Conservation (phyloP, 2,888 invertebrate genomes). For the Drosophila mulleri region DNA sequence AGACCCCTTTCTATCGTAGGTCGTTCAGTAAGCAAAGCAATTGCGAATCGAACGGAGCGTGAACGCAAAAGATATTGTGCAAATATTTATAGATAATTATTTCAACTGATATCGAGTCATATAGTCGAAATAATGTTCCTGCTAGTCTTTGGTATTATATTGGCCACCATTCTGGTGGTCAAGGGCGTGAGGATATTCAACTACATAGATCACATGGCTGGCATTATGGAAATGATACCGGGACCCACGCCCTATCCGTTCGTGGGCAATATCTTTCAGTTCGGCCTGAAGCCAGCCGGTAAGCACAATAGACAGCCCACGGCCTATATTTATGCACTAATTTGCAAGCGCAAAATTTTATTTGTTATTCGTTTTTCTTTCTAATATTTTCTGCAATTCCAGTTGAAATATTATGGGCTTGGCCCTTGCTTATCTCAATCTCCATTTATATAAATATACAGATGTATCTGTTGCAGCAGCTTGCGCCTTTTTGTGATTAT, state of each 20-base stretch:
- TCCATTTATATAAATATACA: conserved; percentile 8
- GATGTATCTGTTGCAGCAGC: not conserved
- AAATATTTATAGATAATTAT: not conserved
- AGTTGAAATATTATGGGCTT: conserved; percentile 3
- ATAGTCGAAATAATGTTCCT: conserved; percentile 68
- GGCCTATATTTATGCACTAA: conserved; percentile 72
- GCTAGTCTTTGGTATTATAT: conserved; percentile 64
- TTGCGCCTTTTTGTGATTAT: not conserved
- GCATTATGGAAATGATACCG: conserved; percentile 83
- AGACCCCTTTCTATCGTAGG: conserved; percentile 20
- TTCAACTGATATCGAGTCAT: not conserved
- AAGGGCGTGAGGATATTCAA: conserved; percentile 79
- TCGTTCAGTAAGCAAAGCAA: conserved; percentile 25
- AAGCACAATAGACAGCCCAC: conserved; percentile 37
- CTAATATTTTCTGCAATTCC: not conserved
- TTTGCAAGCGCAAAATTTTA: not conserved
- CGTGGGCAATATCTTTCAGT: conserved; percentile 82
- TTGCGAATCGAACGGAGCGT: conserved; percentile 26
- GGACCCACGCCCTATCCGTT: conserved; percentile 82
- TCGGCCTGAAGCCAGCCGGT: conserved; percentile 80
- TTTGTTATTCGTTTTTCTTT: not conserved
- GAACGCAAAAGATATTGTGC: not conserved
- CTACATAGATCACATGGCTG: conserved; percentile 80
- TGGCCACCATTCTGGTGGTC: conserved; percentile 72
- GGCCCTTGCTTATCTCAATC: not conserved